Conservation (phyloP, 2,888 invertebrate genomes). For the Lasioglossum pauxillum region DNA sequence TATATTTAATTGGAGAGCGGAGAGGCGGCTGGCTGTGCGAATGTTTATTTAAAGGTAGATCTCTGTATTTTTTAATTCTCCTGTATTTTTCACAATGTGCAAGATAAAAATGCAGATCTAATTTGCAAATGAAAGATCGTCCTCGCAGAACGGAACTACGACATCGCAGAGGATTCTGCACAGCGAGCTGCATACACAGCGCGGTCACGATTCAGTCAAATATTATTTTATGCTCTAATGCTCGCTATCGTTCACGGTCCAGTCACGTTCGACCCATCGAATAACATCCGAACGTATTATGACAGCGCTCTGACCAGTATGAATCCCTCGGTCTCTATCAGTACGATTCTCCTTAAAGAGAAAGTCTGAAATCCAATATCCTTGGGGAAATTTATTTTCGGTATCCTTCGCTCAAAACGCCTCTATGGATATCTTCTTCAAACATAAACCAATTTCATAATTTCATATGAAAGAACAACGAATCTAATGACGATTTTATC, state of each 20-base stretch:
- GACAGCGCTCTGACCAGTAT: conserved; percentile 7
- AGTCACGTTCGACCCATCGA: conserved; percentile 5
- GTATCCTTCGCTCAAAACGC: neutral
- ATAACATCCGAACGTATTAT: conserved; percentile 6
- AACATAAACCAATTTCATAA: no score
- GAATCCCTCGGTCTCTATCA: neutral
- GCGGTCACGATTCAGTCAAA: conserved; percentile 15
- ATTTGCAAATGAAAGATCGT: neutral
- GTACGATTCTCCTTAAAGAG: neutral
- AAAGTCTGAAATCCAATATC: conserved; percentile 5
- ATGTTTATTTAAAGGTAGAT: neutral
- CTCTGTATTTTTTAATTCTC: neutral
- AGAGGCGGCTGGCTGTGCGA: neutral
- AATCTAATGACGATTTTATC: no score
- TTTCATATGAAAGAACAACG: no score
- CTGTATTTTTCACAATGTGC: neutral
- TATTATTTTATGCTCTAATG: conserved; percentile 32
- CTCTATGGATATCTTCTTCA: neutral
- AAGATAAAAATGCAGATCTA: neutral
- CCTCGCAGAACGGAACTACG: neutral
- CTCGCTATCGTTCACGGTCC: conserved; percentile 10
- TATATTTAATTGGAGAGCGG: neutral
- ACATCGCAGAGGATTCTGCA: neutral
- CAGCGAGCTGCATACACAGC: neutral
- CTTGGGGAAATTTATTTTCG: neutral